phyloP scores from a whole-genome alignment of 2,113 vertebrate species.

The Siniperca knerii region DNA sequence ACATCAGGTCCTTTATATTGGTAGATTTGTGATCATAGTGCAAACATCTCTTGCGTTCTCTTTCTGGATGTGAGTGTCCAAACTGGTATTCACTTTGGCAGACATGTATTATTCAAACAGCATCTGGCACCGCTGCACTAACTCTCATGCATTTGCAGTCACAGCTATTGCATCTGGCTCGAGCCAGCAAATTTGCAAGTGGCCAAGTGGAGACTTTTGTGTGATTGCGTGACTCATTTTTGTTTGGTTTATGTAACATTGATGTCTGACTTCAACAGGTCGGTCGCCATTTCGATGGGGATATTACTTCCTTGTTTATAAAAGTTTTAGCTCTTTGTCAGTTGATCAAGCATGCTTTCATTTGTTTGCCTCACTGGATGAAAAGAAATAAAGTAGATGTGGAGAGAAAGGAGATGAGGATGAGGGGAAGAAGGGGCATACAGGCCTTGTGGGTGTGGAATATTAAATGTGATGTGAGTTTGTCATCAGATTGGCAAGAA shows the following conservation, averaged over 20 bases:
- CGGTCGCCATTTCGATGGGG: not conserved
- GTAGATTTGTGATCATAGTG: constrained; percentile 3
- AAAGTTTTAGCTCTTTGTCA: constrained; percentile 15
- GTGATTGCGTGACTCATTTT: not conserved
- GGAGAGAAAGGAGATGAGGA: not conserved
- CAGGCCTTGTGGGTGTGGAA: constrained; percentile 16
- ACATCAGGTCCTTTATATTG: not conserved
- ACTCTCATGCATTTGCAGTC: constrained; percentile 11
- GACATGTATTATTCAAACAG: constrained; percentile 61
- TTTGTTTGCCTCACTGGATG: constrained; percentile 30
- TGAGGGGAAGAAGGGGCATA: not conserved
- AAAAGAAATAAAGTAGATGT: constrained; percentile 3
- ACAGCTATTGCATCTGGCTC: constrained; percentile 29
- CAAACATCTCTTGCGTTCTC: not conserved
- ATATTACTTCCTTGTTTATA: constrained; percentile 15
- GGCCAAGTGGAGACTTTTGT: constrained; percentile 10
- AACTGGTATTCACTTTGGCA: constrained; percentile 34
- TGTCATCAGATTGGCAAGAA: constrained; percentile 68
- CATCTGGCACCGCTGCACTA: constrained; percentile 52
- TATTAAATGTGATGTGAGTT: constrained; percentile 56
- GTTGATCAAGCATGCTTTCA: constrained; percentile 10
- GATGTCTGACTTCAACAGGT: constrained; percentile 8
- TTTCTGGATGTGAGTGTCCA: constrained; percentile 16
- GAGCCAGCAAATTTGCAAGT: not conserved
- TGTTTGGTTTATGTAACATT: constrained; percentile 25